Conservation (phyloP, 2,797 vertebrate genomes). For the Tenualosa ilisha region DNA sequence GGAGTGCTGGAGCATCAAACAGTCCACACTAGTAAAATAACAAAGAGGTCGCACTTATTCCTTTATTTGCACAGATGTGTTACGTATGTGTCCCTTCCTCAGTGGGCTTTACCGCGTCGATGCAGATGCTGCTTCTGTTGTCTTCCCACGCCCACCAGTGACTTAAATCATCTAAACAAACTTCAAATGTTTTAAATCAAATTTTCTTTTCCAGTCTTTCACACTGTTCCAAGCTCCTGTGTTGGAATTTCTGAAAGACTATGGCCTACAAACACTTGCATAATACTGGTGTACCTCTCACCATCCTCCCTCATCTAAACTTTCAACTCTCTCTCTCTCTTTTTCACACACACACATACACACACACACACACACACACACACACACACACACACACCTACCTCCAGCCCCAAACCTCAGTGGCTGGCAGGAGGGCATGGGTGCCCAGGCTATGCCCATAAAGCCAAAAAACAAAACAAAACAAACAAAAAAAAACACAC, state of each 20-base stretch:
- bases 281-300: background rate
- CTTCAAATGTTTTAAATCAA: no score
- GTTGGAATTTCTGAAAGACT: background rate
- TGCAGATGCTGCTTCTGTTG: no score
- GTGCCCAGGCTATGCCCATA: background rate
- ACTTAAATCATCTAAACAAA: no score
- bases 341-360: background rate
- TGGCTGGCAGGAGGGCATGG: background rate
- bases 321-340: background rate
- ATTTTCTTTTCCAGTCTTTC: no score
- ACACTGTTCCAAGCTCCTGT: no score
- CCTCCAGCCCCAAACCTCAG: background rate
- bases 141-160: background rate
- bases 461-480: background rate
- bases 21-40: no score
- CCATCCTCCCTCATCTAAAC: background rate
- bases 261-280: background rate
- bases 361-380: conserved; percentile 18
- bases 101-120: background rate
- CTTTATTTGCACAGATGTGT: no score
- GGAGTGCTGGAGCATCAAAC: no score
- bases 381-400: background rate
- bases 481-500: no score
- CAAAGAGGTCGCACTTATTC: no score
- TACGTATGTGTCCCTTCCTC: no score